Evolutionary conservation across 1,140 invertebrate species (phyloP).

Genomic region (Drosophila kanapiae): DNA sequence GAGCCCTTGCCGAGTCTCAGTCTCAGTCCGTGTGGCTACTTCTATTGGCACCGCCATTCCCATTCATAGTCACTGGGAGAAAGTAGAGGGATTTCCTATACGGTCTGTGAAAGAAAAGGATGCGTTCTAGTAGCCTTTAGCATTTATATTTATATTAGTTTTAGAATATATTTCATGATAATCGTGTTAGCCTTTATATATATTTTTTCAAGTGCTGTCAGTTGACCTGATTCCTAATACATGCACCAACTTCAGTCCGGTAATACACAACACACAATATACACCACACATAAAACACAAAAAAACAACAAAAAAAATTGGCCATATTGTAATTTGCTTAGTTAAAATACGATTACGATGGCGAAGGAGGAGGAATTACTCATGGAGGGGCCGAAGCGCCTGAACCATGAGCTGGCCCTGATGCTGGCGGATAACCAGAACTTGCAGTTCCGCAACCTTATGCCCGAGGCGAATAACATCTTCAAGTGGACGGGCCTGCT

Average conservation of each 20-base stretch:
- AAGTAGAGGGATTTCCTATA: not conserved
- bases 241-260: no score
- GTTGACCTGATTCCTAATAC: not conserved
- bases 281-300: not conserved
- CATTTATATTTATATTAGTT: not conserved
- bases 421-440: conserved; percentile 93
- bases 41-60: conserved; percentile 3
- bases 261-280: not conserved
- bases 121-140: not conserved
- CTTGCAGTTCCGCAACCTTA: conserved; percentile 93
- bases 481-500: conserved; percentile 97
- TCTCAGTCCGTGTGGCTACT: not conserved
- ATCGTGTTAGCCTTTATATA: not conserved
- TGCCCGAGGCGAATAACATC: conserved; percentile 92
- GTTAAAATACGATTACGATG: conserved; percentile 16
- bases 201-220: not conserved
- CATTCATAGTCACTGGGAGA: conserved; percentile 2
- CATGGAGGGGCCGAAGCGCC: conserved; percentile 89
- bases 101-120: no score
- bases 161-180: not conserved
- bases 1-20: conserved; percentile 1
- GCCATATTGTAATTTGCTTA: no score
- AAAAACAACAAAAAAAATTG: not conserved
- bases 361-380: conserved; percentile 43
- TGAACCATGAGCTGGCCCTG: conserved; percentile 93